Conservation (phyloP, 2,888 invertebrate genomes). For the Cremastobaeus sp. region DNA sequence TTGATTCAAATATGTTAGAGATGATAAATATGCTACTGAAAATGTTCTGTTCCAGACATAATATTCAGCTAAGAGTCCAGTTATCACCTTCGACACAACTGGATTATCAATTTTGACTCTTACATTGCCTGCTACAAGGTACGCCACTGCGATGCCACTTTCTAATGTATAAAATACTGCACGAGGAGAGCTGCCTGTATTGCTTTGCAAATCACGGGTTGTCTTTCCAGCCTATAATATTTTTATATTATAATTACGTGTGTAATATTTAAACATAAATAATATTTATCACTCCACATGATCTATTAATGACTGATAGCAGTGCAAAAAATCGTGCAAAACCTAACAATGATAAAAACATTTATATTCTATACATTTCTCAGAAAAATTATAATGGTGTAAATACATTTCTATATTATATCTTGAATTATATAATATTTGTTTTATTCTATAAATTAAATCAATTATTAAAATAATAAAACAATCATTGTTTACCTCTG, state of each 20-base stretch:
- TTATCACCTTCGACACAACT: slow-evolving; percentile 9
- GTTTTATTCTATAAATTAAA: too few species aligned
- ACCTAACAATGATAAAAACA: too few species aligned
- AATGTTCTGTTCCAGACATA: slow-evolving; percentile 24
- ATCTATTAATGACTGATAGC: too few species aligned
- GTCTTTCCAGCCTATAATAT: slow-evolving; percentile 23
- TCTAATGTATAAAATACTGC: not conserved
- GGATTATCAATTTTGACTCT: slow-evolving; percentile 5
- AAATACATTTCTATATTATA: slow-evolving; percentile 1
- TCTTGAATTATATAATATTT: too few species aligned
- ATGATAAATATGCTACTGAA: slow-evolving; percentile 14
- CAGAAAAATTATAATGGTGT: too few species aligned
- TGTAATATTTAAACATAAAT: not conserved
- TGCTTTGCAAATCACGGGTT: slow-evolving; percentile 6
- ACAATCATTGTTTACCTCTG: slow-evolving; percentile 1
- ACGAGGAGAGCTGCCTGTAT: slow-evolving; percentile 3
- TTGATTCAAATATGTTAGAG: slow-evolving; percentile 20
- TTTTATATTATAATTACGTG: slow-evolving; percentile 1
- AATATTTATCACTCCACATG: too few species aligned
- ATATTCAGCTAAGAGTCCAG: slow-evolving; percentile 18
- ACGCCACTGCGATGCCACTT: slow-evolving; percentile 9
- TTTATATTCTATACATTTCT: too few species aligned
- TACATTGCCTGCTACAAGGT: slow-evolving; percentile 18
- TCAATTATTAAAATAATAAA: slow-evolving; percentile 7
- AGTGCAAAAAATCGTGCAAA: too few species aligned